Conservation (phyloP, 2,797 vertebrate species). For the Forpus xanthops region DNA sequence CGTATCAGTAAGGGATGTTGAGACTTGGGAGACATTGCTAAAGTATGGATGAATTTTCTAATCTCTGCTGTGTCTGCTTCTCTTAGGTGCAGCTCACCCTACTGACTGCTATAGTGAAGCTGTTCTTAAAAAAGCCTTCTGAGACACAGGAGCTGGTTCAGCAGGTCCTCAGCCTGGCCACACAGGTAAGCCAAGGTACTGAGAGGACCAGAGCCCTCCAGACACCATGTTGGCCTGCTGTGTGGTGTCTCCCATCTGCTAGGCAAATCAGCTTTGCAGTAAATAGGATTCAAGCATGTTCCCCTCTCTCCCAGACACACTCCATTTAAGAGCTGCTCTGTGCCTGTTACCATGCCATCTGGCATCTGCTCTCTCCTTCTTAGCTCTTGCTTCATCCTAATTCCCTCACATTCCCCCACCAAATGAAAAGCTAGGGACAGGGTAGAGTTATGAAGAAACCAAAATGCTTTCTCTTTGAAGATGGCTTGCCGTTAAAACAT, state of each 20-base stretch:
- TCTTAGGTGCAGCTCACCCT: conserved; percentile 93
- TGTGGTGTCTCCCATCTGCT: background rate
- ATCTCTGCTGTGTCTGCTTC: background rate
- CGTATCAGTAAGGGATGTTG: background rate
- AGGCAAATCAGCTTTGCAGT: background rate
- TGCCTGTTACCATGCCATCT: background rate
- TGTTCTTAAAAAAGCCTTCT: conserved; percentile 96
- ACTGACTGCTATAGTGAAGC: conserved; percentile 95
- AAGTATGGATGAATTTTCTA: background rate
- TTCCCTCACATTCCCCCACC: background rate
- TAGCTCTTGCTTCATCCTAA: background rate
- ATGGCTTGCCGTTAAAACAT: background rate
- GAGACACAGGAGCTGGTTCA: conserved; percentile 98
- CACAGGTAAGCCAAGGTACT: conserved; percentile 82
- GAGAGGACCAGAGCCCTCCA: background rate
- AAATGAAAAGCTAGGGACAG: background rate
- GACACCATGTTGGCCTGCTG: background rate
- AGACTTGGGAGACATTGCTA: background rate
- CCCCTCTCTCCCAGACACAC: background rate
- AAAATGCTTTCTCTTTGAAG: background rate
- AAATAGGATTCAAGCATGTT: background rate
- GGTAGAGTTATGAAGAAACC: background rate
- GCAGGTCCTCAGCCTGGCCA: conserved; percentile 96
- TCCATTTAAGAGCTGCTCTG: background rate
- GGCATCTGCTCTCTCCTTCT: background rate